These are phyloP conservation scores for Psammodynastes pulverulentus DNA, from an alignment of 2,113 vertebrate species.

Conservation along the genomic window DNA sequence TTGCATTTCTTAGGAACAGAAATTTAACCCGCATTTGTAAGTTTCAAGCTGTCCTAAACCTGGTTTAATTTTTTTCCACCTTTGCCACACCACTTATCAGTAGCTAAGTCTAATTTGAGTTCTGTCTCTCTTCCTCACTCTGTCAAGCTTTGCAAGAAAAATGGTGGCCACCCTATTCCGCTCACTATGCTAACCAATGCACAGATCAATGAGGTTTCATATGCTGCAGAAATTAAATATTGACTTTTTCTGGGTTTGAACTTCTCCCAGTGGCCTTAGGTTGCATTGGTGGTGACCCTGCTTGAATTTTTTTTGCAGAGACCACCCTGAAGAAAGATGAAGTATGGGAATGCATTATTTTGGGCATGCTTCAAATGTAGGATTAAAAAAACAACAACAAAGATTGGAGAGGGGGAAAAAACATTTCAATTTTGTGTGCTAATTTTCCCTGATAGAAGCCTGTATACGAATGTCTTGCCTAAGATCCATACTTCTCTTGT, in stretches of 20 bases:
- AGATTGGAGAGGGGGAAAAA: too few relatives aligned
- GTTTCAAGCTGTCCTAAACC: not conserved
- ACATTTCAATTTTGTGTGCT: not conserved
- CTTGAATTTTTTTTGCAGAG: not conserved
- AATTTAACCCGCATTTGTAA: not conserved
- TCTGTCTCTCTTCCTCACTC: not conserved
- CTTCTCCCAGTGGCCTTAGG: not conserved
- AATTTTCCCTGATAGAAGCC: not conserved
- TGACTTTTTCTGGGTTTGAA: constrained; percentile 12
- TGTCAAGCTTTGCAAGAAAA: not conserved
- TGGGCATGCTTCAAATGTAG: not conserved
- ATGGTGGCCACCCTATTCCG: not conserved
- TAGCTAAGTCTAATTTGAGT: not conserved
- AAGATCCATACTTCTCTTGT: not conserved
- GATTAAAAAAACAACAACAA: not conserved
- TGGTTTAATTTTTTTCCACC: too few relatives aligned
- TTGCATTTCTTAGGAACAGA: not conserved
- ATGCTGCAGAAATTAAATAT: constrained; percentile 34
- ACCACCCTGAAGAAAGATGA: not conserved
- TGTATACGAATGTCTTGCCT: not conserved
- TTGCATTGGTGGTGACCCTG: not conserved
- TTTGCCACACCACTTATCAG: too few relatives aligned
- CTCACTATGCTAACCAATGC: not conserved
- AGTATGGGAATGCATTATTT: not conserved
- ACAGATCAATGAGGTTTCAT: constrained; percentile 18